Percentiles rank a stretch among this genome's conserved stretches.
These are phyloP conservation scores for Quiscalus mexicanus DNA, from an alignment of 2,113 vertebrate species.

Conservation along the genomic window DNA sequence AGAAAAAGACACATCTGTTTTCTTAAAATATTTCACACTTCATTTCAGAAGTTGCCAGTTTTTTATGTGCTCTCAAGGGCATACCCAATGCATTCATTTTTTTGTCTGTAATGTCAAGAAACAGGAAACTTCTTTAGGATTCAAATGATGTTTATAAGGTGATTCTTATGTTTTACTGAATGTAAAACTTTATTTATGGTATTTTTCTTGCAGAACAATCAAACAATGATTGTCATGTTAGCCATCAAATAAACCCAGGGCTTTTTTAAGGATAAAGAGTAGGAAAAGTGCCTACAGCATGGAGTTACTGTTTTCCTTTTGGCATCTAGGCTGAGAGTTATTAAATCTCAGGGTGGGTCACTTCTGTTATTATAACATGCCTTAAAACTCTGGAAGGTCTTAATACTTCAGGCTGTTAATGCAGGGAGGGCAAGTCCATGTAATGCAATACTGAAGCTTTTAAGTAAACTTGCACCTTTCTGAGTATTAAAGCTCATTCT, in stretches of 20 bases:
- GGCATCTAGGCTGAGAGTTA: background rate
- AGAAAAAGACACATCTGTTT: conserved; percentile 12
- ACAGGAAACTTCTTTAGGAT: background rate
- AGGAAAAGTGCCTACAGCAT: background rate
- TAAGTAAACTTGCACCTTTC: background rate
- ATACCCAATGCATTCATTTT: background rate
- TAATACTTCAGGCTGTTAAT: background rate
- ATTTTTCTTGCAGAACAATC: background rate
- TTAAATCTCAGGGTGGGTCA: background rate
- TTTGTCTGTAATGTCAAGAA: background rate
- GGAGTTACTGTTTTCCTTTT: background rate
- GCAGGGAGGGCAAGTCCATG: background rate
- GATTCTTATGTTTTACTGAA: background rate
- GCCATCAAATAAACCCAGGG: background rate
- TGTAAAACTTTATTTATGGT: background rate
- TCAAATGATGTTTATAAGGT: background rate
- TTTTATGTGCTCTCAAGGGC: background rate
- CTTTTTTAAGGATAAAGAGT: background rate
- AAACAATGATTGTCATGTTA: background rate
- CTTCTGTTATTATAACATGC: background rate
- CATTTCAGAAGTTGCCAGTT: background rate
- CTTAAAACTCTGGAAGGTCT: background rate
- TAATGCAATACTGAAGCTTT: background rate
- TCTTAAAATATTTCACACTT: conserved; percentile 5
- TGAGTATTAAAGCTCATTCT: background rate